A percentile compares a stretch with the other conserved stretches of the same genome.
These are phyloP conservation scores for Gonioctena quinquepunctata DNA, from an alignment of 1,140 invertebrate genomes.

Conservation along the genomic window DNA sequence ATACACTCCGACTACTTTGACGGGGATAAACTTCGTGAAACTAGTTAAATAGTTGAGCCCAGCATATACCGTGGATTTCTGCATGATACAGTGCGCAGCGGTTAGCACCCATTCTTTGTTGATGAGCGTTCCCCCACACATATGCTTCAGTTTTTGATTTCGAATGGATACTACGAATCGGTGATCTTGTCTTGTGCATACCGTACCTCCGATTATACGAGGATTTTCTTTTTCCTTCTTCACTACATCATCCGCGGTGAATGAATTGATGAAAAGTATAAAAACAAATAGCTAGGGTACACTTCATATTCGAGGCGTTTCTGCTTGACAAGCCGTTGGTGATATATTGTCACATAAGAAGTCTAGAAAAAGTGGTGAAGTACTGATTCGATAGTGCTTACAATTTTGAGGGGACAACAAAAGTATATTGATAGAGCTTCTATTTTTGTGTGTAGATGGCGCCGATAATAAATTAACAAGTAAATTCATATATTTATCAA, in stretches of 20 bases:
- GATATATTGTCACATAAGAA: no score
- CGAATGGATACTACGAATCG: background rate
- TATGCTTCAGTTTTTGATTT: slow-evolving; percentile 45
- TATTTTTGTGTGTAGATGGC: no score
- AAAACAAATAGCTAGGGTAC: background rate
- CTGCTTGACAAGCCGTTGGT: background rate
- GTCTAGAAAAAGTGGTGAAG: no score
- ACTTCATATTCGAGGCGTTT: background rate
- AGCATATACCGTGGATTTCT: background rate
- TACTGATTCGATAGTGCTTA: no score
- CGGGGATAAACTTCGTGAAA: background rate
- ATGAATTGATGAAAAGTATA: background rate
- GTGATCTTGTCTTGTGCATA: background rate
- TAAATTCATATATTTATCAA: no score
- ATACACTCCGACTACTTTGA: background rate
- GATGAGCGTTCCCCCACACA: slow-evolving; percentile 66
- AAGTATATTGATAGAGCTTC: no score
- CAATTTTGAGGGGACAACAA: no score
- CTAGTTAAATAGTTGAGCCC: background rate
- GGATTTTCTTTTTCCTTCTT: background rate
- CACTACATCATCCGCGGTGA: background rate
- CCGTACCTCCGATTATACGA: background rate
- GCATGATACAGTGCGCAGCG: slow-evolving; percentile 57
- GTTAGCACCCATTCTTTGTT: slow-evolving; percentile 57
- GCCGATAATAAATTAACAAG: no score